Evolutionary conservation across 1,140 invertebrate species (phyloP), one percentile per base, ranked within the genome.

Genomic region (Neocloeon triangulifer): DNA sequence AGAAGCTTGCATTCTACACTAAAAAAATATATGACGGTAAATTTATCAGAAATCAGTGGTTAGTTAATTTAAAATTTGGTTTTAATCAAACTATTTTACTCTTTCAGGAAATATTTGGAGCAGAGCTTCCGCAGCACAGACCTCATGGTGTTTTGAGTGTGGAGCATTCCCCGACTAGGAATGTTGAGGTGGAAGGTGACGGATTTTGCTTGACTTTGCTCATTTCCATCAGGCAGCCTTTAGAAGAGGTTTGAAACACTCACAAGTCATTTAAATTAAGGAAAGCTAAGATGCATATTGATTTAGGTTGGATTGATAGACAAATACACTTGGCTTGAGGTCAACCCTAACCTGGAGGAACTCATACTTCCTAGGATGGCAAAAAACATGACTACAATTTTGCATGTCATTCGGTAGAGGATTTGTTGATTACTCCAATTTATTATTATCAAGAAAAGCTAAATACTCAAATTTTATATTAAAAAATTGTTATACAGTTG

Each of bases 241-340:
- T 88, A 10, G 81, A 86, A 57, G 76, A 85, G 45, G 73, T n/a
- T n/a, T n/a, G n/a, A n/a, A n/a, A n/a, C n/a, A n/a, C n/a, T n/a
- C n/a, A n/a, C n/a, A n/a, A n/a, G n/a, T n/a, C n/a, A n/a, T n/a
- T n/a, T n/a, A n/a, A n/a, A n/a, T n/a, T n/a, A n/a, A n/a, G n/a
- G n/a, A n/a, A n/a, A n/a, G n/a, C n/a, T n/a, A n/a, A n/a, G n/a
- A n/a, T n/a, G n/a, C n/a, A n/a, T n/a, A n/a, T n/a, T n/a, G n/a
- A n/a, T n/a, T n/a, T n/a, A n/a, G n/a, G n/a, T 82, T 5, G 65
- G 70, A 14, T 63, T 85, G 4, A 75, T 79, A 45, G 78, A 78
- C 35, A 86, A 85, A 50, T 89, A 80, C 51, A 67, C 73, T 17
- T 91, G 84, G 85, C 66, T 81, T 40, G 77, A 85, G 52, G 46